Conservation (phyloP, 1,140 invertebrate genomes). For the Drosophila leontia region DNA sequence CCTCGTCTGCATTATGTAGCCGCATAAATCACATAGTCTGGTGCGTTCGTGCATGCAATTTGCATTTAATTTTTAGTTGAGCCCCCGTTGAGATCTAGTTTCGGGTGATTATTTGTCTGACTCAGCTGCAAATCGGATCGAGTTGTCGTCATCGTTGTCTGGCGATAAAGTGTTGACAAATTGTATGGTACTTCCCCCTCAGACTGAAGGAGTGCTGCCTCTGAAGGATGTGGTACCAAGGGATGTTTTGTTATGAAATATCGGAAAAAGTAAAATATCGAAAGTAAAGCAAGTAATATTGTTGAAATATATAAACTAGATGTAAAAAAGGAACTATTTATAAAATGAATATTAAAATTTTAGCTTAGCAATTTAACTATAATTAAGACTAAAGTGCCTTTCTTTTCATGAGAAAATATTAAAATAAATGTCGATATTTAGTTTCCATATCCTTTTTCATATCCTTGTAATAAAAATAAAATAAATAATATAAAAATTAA, state of each 20-base stretch:
- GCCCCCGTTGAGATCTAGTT: constrained; percentile 31
- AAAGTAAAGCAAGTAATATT: neutral
- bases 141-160: constrained; percentile 42
- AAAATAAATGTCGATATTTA: neutral
- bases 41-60: constrained; percentile 67
- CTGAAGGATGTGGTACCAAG: neutral
- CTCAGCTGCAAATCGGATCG: constrained; percentile 40
- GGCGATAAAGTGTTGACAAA: constrained; percentile 60
- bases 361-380: neutral
- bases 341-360: neutral
- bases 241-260: too few species aligned
- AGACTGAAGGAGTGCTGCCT: neutral
- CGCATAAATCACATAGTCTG: constrained; percentile 64
- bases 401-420: too few species aligned
- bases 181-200: constrained; percentile 37
- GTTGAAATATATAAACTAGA: neutral
- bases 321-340: neutral
- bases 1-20: constrained; percentile 37
- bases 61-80: constrained; percentile 71
- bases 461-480: too few species aligned
- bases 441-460: too few species aligned
- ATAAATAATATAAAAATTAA: neutral
- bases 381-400: neutral
- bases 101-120: constrained; percentile 52
- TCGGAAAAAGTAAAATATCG: neutral